Conservation (phyloP, 2,113 vertebrate species). For the Aphelocoma coerulescens region DNA sequence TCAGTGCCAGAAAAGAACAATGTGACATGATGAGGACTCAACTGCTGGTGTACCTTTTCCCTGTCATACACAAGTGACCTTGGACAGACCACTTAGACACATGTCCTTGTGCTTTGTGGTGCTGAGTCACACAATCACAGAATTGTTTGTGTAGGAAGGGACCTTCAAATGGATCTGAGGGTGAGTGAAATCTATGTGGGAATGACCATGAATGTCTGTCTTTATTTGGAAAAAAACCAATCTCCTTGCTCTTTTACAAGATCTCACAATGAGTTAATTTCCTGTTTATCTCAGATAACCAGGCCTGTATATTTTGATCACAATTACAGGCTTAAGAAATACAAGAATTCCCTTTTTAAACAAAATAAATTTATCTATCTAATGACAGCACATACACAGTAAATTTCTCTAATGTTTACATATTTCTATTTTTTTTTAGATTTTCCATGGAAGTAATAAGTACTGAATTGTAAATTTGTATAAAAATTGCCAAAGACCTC, state of each 20-base stretch:
- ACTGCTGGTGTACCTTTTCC: not conserved
- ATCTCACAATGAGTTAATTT: not conserved
- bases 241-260: not conserved
- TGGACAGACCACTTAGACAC: not conserved
- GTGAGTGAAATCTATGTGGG: not conserved
- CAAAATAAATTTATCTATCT: not conserved
- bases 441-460: not conserved
- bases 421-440: not conserved
- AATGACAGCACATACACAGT: not conserved
- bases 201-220: not conserved
- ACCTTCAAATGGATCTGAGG: not conserved
- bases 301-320: not conserved
- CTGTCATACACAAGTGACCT: not conserved
- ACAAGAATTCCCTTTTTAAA: not conserved
- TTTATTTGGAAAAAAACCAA: not conserved
- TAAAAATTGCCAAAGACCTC: not conserved
- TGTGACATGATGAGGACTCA: not conserved
- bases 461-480: not conserved
- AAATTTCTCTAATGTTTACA: not conserved
- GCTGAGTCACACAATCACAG: not conserved
- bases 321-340: not conserved
- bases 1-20: not conserved
- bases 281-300: not conserved
- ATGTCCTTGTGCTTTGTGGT: not conserved
- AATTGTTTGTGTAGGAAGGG: not conserved